These are phyloP conservation scores for Tenthredo notha DNA, from an alignment of 2,888 invertebrate species.

Conservation along the genomic window DNA sequence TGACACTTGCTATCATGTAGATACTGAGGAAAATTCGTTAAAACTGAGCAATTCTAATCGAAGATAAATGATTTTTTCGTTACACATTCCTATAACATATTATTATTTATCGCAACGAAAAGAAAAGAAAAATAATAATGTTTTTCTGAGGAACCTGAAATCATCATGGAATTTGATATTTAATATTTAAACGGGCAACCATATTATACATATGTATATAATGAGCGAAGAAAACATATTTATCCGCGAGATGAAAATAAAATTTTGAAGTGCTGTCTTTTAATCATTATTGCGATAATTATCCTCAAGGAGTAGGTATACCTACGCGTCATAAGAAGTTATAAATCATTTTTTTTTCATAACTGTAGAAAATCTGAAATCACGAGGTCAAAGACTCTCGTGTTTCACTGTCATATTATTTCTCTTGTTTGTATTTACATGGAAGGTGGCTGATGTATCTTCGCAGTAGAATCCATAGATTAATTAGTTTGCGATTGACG, in stretches of 20 bases:
- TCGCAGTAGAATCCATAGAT: background rate
- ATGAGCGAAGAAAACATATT: background rate
- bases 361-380: background rate
- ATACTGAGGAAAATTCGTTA: background rate
- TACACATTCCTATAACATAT: background rate
- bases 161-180: background rate
- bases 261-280: background rate
- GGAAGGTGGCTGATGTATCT: background rate
- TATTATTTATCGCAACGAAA: background rate
- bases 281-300: background rate
- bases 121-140: background rate
- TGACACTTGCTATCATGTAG: background rate
- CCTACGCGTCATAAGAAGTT: background rate
- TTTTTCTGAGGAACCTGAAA: background rate
- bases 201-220: background rate
- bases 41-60: background rate
- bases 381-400: background rate
- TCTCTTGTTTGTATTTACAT: background rate
- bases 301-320: background rate
- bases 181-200: background rate
- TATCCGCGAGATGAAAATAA: background rate
- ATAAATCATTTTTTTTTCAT: background rate
- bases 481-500: background rate
- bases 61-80: background rate
- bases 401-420: background rate